phyloP scores from a whole-genome alignment of 1,140 invertebrate species.

The Gonioctena quinquepunctata region DNA sequence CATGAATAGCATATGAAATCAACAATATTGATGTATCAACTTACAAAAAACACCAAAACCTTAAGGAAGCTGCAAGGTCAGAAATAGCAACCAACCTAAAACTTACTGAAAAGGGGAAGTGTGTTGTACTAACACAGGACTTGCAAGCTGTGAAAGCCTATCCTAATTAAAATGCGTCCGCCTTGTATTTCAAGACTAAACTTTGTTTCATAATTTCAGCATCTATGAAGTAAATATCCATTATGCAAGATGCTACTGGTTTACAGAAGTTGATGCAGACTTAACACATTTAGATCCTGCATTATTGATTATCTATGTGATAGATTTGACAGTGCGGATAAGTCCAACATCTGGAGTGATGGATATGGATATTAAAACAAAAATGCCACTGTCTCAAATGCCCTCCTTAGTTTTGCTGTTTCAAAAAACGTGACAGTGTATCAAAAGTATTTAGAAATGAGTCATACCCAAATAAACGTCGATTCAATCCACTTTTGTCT shows the following conservation, averaged over 20 bases:
- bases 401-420: too few relatives aligned
- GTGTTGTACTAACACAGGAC: too few relatives aligned
- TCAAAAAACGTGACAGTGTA: too few relatives aligned
- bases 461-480: too few relatives aligned
- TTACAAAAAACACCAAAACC: background rate
- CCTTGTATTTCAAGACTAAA: conserved; percentile 54
- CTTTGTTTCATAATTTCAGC: conserved; percentile 50
- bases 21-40: background rate
- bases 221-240: conserved; percentile 52
- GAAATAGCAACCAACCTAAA: background rate
- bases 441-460: too few relatives aligned
- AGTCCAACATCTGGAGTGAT: too few relatives aligned
- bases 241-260: conserved; percentile 52
- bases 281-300: too few relatives aligned
- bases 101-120: background rate
- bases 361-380: too few relatives aligned
- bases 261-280: conserved; percentile 24
- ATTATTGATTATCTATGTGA: too few relatives aligned
- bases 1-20: background rate
- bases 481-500: too few relatives aligned
- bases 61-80: background rate
- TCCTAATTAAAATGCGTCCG: conserved; percentile 46
- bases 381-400: too few relatives aligned
- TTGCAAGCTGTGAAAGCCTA: conserved; percentile 47
- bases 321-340: too few relatives aligned